phyloP scores from a whole-genome alignment of 1,140 invertebrate genomes.

The Dufourea novaeangliae region DNA sequence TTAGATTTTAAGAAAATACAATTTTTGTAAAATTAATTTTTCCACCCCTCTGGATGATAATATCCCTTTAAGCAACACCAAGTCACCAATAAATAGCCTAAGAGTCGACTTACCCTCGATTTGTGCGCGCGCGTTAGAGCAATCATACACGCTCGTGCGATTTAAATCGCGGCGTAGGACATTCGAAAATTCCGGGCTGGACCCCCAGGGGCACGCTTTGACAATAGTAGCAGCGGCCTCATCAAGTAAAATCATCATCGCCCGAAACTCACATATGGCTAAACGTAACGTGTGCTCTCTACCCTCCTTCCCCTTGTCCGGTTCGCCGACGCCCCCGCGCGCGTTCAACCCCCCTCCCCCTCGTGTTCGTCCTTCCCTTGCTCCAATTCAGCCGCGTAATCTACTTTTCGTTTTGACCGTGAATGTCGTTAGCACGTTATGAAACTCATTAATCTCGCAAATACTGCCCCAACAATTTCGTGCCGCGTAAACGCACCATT shows the following conservation, averaged over 20 bases:
- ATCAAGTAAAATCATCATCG: conserved; percentile 77
- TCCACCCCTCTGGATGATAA: no score
- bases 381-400: conserved; percentile 74
- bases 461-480: conserved; percentile 74
- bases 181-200: conserved; percentile 69
- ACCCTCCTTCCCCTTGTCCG: conserved; percentile 50
- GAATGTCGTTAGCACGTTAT: conserved; percentile 78
- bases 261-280: conserved; percentile 76
- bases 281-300: conserved; percentile 64
- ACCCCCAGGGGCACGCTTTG: conserved; percentile 69
- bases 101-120: conserved; percentile 50
- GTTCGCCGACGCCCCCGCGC: conserved; percentile 9
- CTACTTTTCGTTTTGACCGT: conserved; percentile 76
- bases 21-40: no score
- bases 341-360: conserved; percentile 37
- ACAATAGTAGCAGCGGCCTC: conserved; percentile 74
- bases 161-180: conserved; percentile 72
- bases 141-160: conserved; percentile 15
- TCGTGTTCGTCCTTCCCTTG: conserved; percentile 58
- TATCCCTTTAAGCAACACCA: no score
- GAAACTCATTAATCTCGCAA: conserved; percentile 77
- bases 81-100: neutral
- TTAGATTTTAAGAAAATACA: no score
- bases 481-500: conserved; percentile 65
- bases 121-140: conserved; percentile 17